A percentile compares a stretch with the other conserved stretches of the same genome.
phyloP scores from a whole-genome alignment of 2,797 vertebrate genomes.

The Molossus alvarezi region DNA sequence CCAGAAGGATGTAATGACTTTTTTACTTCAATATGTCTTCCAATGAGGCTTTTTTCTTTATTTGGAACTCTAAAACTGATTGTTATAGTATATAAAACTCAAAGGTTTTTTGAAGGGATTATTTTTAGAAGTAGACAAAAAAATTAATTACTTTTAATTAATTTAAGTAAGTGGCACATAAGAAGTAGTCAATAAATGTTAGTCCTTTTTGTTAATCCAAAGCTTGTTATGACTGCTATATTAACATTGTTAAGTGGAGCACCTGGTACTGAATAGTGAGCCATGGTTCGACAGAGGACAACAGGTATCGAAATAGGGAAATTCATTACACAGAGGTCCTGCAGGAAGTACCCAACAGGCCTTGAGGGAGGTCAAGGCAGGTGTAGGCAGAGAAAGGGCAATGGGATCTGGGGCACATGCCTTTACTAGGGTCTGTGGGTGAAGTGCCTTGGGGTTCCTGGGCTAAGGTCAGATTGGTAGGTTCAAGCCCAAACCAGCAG shows the following conservation, averaged over 20 bases:
- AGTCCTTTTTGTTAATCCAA: slow-evolving; percentile 6
- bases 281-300: background rate
- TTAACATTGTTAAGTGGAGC: background rate
- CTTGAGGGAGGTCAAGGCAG: background rate
- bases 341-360: background rate
- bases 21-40: slow-evolving; percentile 65
- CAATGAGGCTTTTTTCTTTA: slow-evolving; percentile 73
- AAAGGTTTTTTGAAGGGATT: slow-evolving; percentile 69
- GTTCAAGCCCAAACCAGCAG: background rate
- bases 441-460: background rate
- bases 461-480: background rate
- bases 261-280: background rate
- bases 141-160: background rate
- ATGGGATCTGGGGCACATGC: background rate
- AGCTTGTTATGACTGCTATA: background rate
- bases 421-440: background rate
- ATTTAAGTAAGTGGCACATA: background rate
- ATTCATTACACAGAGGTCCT: background rate
- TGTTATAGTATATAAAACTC: slow-evolving; percentile 54
- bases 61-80: slow-evolving; percentile 64
- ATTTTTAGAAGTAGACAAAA: slow-evolving; percentile 73
- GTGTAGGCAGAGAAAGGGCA: background rate
- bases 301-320: background rate
- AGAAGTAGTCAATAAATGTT: background rate
- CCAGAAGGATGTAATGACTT: background rate